Base-by-base conservation (phyloP, 2,888 invertebrate species). In the Stegana nigrithorax region DNA sequence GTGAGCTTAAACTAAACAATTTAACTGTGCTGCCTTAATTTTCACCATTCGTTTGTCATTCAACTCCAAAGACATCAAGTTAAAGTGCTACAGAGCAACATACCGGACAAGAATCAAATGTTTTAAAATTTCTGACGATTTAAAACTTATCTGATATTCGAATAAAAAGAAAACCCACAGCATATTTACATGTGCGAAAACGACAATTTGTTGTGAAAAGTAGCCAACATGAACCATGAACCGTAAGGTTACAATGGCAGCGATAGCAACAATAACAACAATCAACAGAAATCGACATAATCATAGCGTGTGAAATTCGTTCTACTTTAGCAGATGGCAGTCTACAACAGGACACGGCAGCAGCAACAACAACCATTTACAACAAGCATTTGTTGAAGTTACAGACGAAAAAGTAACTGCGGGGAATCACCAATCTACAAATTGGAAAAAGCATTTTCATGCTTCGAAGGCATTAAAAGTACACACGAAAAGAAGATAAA, bases 241-340 rank as follows among this genome's bases (percentile, higher is more conserved):
- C n/a, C n/a, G n/a, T n/a, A n/a, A n/a, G 36, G 19, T 19, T 32
- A 55, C 1, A 55, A 45, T 4, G 14, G 26, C 53, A 42, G 17
- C 36, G 25, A 32, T n/a, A 50, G 39, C 29, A 63, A 29, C 14
- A 73, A 60, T 23, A 72, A 65, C 39, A 62, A 66, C 62, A 75
- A 69, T 70, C 75, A 64, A 66, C 65, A 67, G 53, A 78, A 73
- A 81, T 76, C 78, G 76, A 75, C 71, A 76, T 83, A 84, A 84
- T 83, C 83, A 84, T 78, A 75, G 72, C 82, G 84, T 85, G 85
- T 71, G 84, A 85, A 84, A 85, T 83, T 83, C 75, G 78, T 82
- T 80, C 70, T 69, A 75, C 75, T 75, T 68, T 65, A 69, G 71
- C 83, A 83, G 82, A 80, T 83, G 83, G 72, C 67, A 68, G 39